These are phyloP conservation scores for Carabus problematicus DNA, from an alignment of 2,888 invertebrate genomes.

Conservation along the genomic window DNA sequence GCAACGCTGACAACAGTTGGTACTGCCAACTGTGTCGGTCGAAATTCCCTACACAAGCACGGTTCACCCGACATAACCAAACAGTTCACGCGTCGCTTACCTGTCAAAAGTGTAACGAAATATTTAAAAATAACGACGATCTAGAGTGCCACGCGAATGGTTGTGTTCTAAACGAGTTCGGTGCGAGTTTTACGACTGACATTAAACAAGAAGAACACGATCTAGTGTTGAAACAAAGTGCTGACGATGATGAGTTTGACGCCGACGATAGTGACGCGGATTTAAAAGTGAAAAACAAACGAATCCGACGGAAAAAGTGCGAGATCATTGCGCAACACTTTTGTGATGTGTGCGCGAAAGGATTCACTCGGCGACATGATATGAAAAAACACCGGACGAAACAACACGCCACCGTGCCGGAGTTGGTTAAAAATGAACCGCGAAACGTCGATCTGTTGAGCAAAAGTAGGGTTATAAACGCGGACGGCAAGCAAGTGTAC, in stretches of 20 bases:
- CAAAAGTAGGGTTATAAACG: conserved; percentile 49
- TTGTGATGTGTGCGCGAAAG: conserved; percentile 54
- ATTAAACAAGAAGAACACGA: too few relatives aligned
- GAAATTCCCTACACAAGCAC: background rate
- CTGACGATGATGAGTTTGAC: background rate
- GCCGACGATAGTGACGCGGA: background rate
- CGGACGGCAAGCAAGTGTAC: conserved; percentile 52
- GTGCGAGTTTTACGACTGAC: background rate
- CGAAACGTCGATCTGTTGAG: conserved; percentile 50
- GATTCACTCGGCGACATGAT: conserved; percentile 55
- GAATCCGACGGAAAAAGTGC: conserved; percentile 50
- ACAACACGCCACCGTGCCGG: conserved; percentile 47
- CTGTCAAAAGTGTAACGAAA: conserved; percentile 48
- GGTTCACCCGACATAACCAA: conserved; percentile 5
- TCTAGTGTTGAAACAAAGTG: too few relatives aligned
- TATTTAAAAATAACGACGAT: conserved; percentile 47
- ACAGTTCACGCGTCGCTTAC: background rate
- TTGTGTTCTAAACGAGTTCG: background rate
- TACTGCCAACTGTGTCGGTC: background rate
- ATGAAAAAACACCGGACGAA: conserved; percentile 53
- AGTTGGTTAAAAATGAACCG: conserved; percentile 36
- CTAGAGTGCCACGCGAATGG: conserved; percentile 48
- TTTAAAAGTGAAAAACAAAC: conserved; percentile 16
- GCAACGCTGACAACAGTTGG: background rate
- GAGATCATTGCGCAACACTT: conserved; percentile 51